These are phyloP conservation scores for Nibea coibor DNA, from an alignment of 2,113 vertebrate genomes.

Conservation along the genomic window DNA sequence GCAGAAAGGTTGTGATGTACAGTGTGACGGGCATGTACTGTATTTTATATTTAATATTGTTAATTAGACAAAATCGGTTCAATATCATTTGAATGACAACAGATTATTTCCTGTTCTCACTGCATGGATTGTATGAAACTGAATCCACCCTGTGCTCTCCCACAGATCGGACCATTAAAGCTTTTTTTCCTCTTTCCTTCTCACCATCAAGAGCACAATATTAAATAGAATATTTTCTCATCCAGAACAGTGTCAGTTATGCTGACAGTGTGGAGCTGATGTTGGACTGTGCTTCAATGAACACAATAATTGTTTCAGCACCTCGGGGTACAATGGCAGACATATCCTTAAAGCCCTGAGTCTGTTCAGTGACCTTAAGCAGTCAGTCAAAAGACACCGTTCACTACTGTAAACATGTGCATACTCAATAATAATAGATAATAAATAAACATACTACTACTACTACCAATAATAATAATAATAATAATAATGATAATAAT, in stretches of 20 bases:
- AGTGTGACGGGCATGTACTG: background rate
- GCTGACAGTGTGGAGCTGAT: background rate
- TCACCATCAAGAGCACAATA: slow-evolving; percentile 16
- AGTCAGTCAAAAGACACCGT: background rate
- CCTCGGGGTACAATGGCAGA: background rate
- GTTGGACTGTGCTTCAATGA: slow-evolving; percentile 37
- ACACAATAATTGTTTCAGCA: slow-evolving; percentile 35
- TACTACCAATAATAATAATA: too few species aligned
- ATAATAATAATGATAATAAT: background rate
- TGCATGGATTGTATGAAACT: background rate
- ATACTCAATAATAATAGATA: background rate
- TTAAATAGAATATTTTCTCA: slow-evolving; percentile 23
- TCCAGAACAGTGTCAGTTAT: slow-evolving; percentile 39
- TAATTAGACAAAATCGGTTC: background rate
- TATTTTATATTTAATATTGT: background rate
- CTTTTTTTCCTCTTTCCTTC: too few species aligned
- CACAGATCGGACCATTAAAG: slow-evolving; percentile 9
- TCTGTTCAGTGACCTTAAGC: slow-evolving; percentile 13
- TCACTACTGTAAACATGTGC: background rate
- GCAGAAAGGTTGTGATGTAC: background rate
- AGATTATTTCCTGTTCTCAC: background rate
- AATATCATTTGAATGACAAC: background rate
- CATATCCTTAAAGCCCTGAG: background rate
- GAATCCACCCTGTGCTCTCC: background rate
- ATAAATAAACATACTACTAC: background rate